These are phyloP conservation scores for Oreochromis niloticus DNA, from an alignment of 2,113 vertebrate genomes.

Conservation along the genomic window DNA sequence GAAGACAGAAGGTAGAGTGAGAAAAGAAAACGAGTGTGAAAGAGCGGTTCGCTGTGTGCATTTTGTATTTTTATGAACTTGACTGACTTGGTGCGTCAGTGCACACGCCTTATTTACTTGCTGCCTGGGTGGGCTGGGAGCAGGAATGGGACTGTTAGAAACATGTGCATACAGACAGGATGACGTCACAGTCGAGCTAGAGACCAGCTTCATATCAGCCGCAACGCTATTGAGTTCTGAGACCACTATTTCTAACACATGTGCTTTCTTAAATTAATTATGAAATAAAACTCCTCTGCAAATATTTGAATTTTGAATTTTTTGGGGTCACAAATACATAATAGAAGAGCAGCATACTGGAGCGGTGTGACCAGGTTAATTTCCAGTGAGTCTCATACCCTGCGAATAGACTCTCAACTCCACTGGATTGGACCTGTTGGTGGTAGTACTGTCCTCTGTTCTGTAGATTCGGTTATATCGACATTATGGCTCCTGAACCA, in stretches of 20 bases:
- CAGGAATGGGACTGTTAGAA: conserved; percentile 14
- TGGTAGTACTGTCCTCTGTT: not conserved
- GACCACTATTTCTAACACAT: accelerated
- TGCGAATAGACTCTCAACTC: not conserved
- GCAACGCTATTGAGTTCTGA: not conserved
- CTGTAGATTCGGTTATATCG: not conserved
- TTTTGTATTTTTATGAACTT: not conserved
- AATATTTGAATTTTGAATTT: not conserved
- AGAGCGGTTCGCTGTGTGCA: not conserved
- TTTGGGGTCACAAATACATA: accelerated
- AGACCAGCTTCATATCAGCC: not conserved
- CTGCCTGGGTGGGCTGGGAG: conserved; percentile 31
- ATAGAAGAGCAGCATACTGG: not conserved
- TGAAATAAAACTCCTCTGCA: not conserved
- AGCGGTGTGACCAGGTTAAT: not conserved
- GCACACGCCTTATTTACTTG: not conserved
- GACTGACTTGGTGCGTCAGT: not conserved
- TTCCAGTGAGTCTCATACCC: not conserved
- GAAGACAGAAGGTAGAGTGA: not conserved
- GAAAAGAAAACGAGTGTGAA: not conserved
- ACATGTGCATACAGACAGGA: not conserved
- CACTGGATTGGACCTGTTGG: not conserved
- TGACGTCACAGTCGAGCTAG: not conserved
- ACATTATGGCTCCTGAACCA: not conserved
- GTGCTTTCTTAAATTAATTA: accelerated